Base-by-base conservation (phyloP, 2,888 invertebrate species). In the Drosophila emarginata region DNA sequence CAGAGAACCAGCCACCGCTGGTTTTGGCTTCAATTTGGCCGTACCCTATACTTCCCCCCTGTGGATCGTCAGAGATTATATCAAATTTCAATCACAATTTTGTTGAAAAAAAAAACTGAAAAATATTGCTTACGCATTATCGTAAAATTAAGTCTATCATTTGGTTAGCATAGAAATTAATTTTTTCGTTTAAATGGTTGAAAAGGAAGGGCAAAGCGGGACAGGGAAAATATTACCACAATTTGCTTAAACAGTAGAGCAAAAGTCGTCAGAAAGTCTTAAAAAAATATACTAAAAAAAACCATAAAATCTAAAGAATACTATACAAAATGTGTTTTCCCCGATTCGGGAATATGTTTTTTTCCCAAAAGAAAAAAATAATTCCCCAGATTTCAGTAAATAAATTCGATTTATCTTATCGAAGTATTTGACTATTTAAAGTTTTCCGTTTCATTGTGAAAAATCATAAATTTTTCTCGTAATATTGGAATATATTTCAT, bases 141-240 rank as follows among this genome's bases (percentile, higher is more conserved):
- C 89, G 78, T 80, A 83, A 83, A 86, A 72, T 87, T 78, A 71
- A 76, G 79, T 78, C 88, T 79, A 88, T 88, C 77, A 83, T 89
- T 54, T 81, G 78, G 77, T 89, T 89, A 83, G 89, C 89, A 83
- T 74, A 78, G 60, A 83, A 83, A 89, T 89, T 72, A 85, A 83
- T 39, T 39, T 23, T 54, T 28, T 15, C n/a, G 5, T 32, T n/a
- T 12, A 12, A 39, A 39, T 14, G 40, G 32, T 26, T 45, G 45
- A 18, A 26, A 11, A 15, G 1, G 37, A 18, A n/a, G 21, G 2
- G 36, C 2, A 18, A 15, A 40, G 2, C n/a, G 12, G 28, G 11
- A 4, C 11, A 9, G 18, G 14, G 23, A n/a, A 37, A 36, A 37
- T 2, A 45, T 15, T 18, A 9, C 9, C 40, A 40, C 14, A 39